Base-by-base conservation (phyloP, 2,888 invertebrate genomes). In the Drosophila koepferae region DNA sequence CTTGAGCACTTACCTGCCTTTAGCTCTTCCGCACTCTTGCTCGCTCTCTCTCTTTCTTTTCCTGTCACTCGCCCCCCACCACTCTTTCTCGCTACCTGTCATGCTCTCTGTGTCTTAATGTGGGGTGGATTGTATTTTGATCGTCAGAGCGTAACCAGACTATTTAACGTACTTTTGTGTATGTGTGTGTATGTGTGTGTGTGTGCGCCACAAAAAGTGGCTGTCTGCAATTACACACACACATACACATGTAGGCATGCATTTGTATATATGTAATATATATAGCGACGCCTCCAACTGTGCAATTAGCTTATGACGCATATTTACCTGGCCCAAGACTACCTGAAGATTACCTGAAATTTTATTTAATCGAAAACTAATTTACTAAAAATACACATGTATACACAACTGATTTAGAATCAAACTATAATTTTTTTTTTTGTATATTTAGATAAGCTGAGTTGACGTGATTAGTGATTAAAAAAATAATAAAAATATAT, bases 61-160 rank as follows among this genome's bases (percentile, higher is more conserved):
- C 6, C 31, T 38, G 6, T 34, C 8, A 34, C 34, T 9, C 31
- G n/a, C n/a, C 9, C 34, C 34, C 9, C 2, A 8, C 34, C 9
- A n/a, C 34, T 34, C 9, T 34, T 8, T 31, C 41, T 44, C 10
- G 34, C 53, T 34, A n/a, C 43, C 10, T 4, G 20, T 20, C 41
- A 31, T 9, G 20, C 31, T 40, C 16, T 64, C 38, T 23, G 16
- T 40, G 10, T 1, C 23, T 23, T 7, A 3, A 20, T 31, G 51
- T 56, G 48, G 40, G 44, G 48, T 81, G 74, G 60, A 84, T 79
- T 75, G 84, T 86, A 75, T 83, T 77, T 81, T 86, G 84, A 75
- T 74, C 84, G 81, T 12, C 80, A 77, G 90, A 86, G 86, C 86
- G 86, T 77, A 86, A 90, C 89, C 86, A 80, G 74, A 73, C 87